A percentile compares a stretch with the other conserved stretches of the same genome.
Conservation (phyloP, 2,113 vertebrate species). For the Reinhardtius hippoglossoides region DNA sequence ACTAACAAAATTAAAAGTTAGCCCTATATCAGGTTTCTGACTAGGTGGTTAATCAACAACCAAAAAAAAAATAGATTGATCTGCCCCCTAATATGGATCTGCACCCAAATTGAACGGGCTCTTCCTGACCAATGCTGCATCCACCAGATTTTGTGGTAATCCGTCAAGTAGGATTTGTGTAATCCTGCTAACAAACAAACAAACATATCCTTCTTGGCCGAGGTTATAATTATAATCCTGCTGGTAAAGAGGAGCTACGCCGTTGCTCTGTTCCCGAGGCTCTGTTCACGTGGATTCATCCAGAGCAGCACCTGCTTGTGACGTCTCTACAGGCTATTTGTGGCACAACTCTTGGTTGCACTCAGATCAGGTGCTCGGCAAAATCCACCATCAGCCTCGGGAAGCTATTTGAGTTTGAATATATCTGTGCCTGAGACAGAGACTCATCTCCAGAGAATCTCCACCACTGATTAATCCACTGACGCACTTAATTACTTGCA, state of each 20-base stretch:
- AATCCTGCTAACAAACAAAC: too few species aligned
- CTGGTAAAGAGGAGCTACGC: too few species aligned
- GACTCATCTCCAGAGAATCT: slow-evolving; percentile 1
- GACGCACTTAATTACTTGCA: slow-evolving; percentile 38
- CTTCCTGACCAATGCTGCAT: too few species aligned
- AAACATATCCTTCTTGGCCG: too few species aligned
- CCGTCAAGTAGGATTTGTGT: too few species aligned
- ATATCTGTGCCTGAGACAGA: not conserved
- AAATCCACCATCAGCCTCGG: slow-evolving; percentile 3
- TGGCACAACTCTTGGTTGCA: slow-evolving; percentile 17
- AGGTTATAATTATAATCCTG: not conserved
- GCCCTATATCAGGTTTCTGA: too few species aligned
- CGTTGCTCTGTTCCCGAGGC: not conserved
- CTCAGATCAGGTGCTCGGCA: slow-evolving; percentile 17
- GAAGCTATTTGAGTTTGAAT: not conserved
- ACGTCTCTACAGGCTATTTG: slow-evolving; percentile 35
- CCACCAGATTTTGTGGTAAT: too few species aligned
- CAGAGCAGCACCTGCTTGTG: not conserved
- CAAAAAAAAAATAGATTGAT: too few species aligned
- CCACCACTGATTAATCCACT: slow-evolving; percentile 21
- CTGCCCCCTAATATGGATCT: too few species aligned
- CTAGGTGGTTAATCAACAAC: too few species aligned
- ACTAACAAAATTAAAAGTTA: too few species aligned
- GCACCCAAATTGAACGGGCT: too few species aligned
- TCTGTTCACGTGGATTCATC: not conserved